Evolutionary conservation across 2,113 vertebrate species (phyloP).

Genomic region (Coturnix japonica): DNA sequence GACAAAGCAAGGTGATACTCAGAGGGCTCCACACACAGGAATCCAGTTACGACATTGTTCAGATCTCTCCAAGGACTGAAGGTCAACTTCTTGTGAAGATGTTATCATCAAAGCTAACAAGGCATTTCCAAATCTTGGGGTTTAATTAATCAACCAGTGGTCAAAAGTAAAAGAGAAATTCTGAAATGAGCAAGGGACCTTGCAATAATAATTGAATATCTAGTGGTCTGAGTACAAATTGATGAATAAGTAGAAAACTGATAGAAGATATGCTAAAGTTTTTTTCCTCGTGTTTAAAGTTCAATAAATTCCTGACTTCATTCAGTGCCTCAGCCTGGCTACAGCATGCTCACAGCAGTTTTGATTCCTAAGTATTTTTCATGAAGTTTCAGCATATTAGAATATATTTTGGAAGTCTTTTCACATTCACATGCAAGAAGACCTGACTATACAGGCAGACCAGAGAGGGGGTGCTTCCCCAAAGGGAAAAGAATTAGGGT

Average conservation of each 20-base stretch:
- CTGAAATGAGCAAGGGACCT: neutral
- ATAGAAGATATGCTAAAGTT: neutral
- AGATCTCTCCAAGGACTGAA: neutral
- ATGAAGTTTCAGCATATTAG: fast-evolving
- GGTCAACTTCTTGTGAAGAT: neutral
- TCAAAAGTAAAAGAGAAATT: neutral
- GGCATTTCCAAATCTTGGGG: neutral
- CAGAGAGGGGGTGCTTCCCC: fast-evolving
- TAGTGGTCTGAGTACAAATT: neutral
- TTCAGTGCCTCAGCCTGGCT: neutral
- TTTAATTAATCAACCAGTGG: neutral
- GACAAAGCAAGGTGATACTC: neutral
- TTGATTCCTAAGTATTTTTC: neutral
- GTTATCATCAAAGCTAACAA: neutral
- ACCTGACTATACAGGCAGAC: neutral
- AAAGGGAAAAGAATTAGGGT: neutral
- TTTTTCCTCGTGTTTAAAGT: slow-evolving; percentile 5
- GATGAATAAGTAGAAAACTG: neutral
- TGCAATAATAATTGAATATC: neutral
- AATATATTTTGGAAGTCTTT: neutral
- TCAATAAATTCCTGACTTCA: neutral
- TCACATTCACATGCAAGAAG: neutral
- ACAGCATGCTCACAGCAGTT: neutral
- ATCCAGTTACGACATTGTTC: neutral
- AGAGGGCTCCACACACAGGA: neutral